phyloP scores from a whole-genome alignment of 23 tunicate species.

The Aplidium turbinatum region DNA sequence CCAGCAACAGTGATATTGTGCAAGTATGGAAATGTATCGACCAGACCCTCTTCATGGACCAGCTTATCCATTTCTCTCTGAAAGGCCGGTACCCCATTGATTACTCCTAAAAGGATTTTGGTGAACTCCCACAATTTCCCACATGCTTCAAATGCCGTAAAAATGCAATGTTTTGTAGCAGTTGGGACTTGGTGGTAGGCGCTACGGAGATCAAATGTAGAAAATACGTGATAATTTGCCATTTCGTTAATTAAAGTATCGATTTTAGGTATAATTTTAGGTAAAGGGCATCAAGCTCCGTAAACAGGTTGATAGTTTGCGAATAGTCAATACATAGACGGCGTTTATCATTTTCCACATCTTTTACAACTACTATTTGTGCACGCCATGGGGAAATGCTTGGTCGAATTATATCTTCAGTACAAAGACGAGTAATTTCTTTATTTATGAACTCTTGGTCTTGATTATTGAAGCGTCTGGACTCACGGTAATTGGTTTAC shows the following conservation, averaged over 20 bases:
- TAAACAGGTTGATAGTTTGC: constrained; percentile 23
- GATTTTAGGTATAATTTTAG: constrained; percentile 20
- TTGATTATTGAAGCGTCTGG: no score
- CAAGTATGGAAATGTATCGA: constrained; percentile 10
- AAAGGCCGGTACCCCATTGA: constrained; percentile 21
- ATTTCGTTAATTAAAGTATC: not conserved
- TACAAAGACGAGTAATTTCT: no score
- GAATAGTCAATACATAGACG: constrained; percentile 24
- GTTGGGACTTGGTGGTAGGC: constrained; percentile 35
- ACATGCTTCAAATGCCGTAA: constrained; percentile 29
- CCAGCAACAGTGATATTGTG: constrained; percentile 29
- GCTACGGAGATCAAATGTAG: constrained; percentile 13
- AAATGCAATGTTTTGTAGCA: not conserved
- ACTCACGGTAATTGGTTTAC: no score
- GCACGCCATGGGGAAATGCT: constrained; percentile 11
- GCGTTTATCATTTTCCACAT: not conserved
- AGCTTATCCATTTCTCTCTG: constrained; percentile 18
- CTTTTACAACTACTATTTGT: not conserved
- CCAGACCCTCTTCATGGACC: not conserved
- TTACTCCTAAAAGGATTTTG: constrained; percentile 28
- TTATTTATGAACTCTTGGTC: no score
- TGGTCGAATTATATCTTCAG: no score
- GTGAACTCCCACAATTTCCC: constrained; percentile 16
- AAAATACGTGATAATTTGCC: constrained; percentile 4
- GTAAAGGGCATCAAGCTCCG: constrained; percentile 22